A percentile compares a stretch with the other conserved stretches of the same genome.
Conservation (phyloP, 2,888 invertebrate genomes). For the Neoaliturus tenellus region DNA sequence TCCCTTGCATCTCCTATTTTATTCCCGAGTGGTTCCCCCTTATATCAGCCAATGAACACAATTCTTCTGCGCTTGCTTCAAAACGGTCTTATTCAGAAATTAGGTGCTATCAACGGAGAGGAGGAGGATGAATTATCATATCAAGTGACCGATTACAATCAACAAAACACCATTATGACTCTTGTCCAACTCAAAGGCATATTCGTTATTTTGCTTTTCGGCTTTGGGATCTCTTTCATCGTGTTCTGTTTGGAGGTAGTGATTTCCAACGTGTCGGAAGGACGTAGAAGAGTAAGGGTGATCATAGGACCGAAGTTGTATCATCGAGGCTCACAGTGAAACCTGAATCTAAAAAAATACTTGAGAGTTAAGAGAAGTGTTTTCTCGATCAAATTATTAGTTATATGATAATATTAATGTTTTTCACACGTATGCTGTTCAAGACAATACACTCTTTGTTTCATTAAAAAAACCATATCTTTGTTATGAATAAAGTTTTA, state of each 20-base stretch:
- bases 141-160: not conserved
- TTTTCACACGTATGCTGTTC: too few species aligned
- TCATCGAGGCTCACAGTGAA: not conserved
- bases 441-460: too few species aligned
- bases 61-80: slow-evolving; percentile 44
- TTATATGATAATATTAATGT: too few species aligned
- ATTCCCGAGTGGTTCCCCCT: slow-evolving; percentile 49
- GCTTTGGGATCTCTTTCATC: slow-evolving; percentile 32
- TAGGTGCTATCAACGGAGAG: not conserved
- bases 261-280: not conserved
- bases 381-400: too few species aligned
- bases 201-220: slow-evolving; percentile 7
- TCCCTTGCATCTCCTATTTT: slow-evolving; percentile 46
- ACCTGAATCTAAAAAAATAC: too few species aligned
- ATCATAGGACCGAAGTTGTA: slow-evolving; percentile 32
- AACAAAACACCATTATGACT: not conserved
- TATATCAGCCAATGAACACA: slow-evolving; percentile 46
- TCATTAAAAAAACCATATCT: too few species aligned
- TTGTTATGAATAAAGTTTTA: too few species aligned
- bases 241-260: slow-evolving; percentile 1
- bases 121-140: not conserved
- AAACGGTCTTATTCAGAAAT: slow-evolving; percentile 40
- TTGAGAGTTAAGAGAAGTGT: too few species aligned
- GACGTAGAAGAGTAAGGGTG: not conserved
- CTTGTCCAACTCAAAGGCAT: not conserved